Conservation (phyloP, 1,140 invertebrate genomes). For the Drosophila sproati region DNA sequence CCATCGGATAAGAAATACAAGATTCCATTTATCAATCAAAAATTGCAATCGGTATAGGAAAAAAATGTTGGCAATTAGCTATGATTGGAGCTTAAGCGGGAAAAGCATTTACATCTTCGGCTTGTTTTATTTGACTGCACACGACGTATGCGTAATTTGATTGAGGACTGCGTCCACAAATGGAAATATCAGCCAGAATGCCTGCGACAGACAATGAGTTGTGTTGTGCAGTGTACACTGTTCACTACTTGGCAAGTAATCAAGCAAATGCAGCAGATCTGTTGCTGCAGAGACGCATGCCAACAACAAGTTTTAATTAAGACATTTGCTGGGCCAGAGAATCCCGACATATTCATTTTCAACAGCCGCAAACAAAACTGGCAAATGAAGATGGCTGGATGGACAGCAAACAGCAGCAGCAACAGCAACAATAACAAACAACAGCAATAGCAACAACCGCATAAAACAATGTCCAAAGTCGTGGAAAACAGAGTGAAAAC, state of each 20-base stretch:
- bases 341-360: conserved; percentile 75
- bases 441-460: conserved; percentile 10
- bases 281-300: conserved; percentile 37
- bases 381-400: conserved; percentile 62
- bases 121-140: conserved; percentile 4
- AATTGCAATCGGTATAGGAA: too few species aligned
- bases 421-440: conserved; percentile 34
- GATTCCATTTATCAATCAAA: too few species aligned
- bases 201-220: conserved; percentile 47
- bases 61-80: too few species aligned
- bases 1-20: too few species aligned
- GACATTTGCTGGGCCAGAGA: conserved; percentile 73
- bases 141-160: conserved; percentile 66
- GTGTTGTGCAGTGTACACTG: conserved; percentile 16
- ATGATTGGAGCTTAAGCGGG: not conserved
- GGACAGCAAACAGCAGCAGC: conserved; percentile 43
- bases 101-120: not conserved
- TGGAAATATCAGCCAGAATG: conserved; percentile 49
- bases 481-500: conserved; percentile 66
- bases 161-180: conserved; percentile 51
- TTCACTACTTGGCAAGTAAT: not conserved
- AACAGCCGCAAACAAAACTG: conserved; percentile 64
- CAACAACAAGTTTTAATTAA: conserved; percentile 77
- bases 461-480: conserved; percentile 54
- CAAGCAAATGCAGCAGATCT: conserved; percentile 10